Percentiles rank a stretch among this genome's conserved stretches.
Conservation (phyloP, 2,113 vertebrate genomes). For the Sorex fumeus region DNA sequence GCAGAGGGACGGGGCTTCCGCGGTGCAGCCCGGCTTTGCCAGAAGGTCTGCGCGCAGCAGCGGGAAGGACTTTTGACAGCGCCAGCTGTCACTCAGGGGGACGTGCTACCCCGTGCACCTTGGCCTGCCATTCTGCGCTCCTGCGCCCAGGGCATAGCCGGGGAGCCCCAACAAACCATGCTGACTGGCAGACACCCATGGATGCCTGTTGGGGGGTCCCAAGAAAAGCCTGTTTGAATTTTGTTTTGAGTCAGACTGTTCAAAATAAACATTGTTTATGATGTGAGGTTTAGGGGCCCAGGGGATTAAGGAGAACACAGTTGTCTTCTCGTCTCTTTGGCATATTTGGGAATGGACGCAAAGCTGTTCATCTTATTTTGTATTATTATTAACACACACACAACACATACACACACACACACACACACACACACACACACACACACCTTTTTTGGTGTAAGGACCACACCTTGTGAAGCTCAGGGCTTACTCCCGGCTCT, state of each 20-base stretch:
- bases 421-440: too few relatives aligned
- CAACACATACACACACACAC: too few relatives aligned
- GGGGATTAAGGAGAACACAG: not conserved
- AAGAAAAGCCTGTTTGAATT: not conserved
- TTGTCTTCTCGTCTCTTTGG: not conserved
- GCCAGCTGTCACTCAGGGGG: slow-evolving; percentile 83
- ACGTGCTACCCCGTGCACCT: slow-evolving; percentile 55
- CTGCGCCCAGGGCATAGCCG: not conserved
- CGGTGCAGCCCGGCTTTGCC: slow-evolving; percentile 61
- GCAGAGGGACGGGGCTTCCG: slow-evolving; percentile 41
- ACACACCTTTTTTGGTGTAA: too few relatives aligned
- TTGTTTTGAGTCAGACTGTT: slow-evolving; percentile 11
- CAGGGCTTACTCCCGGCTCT: too few relatives aligned
- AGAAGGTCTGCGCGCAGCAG: slow-evolving; percentile 76
- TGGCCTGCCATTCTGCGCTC: slow-evolving; percentile 52
- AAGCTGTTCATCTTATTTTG: not conserved
- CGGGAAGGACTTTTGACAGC: slow-evolving; percentile 80
- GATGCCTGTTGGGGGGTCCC: not conserved
- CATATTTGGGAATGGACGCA: not conserved
- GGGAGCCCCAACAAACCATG: not conserved
- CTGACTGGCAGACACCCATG: not conserved
- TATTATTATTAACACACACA: not conserved
- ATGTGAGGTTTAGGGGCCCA: not conserved
- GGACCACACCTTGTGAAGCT: too few relatives aligned
- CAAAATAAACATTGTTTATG: not conserved